Evolutionary conservation across 2,113 vertebrate genomes (phyloP).

Genomic region (Chiloscyllium plagiosum): DNA sequence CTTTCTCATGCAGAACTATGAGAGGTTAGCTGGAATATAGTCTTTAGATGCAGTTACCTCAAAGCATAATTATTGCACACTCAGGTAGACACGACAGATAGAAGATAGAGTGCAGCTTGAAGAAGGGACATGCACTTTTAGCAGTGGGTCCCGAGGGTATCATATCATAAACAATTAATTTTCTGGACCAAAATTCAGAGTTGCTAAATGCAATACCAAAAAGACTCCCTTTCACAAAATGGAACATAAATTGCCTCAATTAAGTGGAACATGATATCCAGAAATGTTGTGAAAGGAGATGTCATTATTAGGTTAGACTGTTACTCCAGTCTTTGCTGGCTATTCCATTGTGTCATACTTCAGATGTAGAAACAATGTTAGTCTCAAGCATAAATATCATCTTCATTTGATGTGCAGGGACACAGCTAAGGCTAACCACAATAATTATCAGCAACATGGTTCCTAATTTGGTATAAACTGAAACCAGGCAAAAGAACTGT

Average conservation of each 20-base stretch:
- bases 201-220: not conserved
- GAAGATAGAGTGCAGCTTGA: not conserved
- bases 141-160: not conserved
- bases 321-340: not conserved
- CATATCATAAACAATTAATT: not conserved
- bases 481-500: not conserved
- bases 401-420: not conserved
- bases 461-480: not conserved
- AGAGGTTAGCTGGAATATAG: not conserved
- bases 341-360: not conserved
- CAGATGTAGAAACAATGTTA: not conserved
- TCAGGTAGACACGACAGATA: not conserved
- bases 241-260: not conserved
- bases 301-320: not conserved
- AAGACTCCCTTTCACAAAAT: not conserved
- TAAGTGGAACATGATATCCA: not conserved
- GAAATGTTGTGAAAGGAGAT: not conserved
- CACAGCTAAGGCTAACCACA: not conserved
- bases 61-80: not conserved
- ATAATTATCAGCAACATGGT: constrained; percentile 15
- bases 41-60: not conserved
- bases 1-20: not conserved
- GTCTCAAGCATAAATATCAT: not conserved
- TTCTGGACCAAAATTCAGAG: not conserved
- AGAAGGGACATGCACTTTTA: not conserved